Conservation (phyloP, 2,888 invertebrate genomes). For the Scaptomyza tumidula region DNA sequence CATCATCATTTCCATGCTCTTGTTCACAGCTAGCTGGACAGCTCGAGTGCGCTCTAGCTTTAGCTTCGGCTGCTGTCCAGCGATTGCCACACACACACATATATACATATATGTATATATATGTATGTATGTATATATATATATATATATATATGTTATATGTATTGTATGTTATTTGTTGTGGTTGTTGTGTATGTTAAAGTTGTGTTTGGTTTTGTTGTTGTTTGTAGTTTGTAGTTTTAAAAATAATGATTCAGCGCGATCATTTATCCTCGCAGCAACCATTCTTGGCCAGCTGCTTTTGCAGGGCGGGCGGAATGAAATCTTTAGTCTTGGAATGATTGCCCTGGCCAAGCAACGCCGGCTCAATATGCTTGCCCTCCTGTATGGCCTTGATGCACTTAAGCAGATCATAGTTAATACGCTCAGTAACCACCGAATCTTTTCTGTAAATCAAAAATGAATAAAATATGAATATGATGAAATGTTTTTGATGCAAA, state of each 20-base stretch:
- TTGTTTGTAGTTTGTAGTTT: neutral
- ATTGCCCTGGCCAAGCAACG: constrained; percentile 90
- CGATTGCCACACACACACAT: constrained; percentile 24
- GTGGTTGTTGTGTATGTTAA: constrained; percentile 21
- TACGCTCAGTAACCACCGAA: constrained; percentile 93
- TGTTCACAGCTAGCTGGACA: constrained; percentile 10
- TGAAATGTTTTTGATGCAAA: too few relatives aligned
- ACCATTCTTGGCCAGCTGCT: constrained; percentile 84
- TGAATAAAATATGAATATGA: constrained; percentile 49
- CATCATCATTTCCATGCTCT: neutral
- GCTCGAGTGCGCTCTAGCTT: constrained; percentile 11
- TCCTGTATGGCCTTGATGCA: constrained; percentile 90
- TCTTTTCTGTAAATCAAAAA: constrained; percentile 88
- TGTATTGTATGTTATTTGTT: constrained; percentile 13
- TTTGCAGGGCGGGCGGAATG: constrained; percentile 91
- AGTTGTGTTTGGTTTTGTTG: constrained; percentile 13
- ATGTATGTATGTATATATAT: constrained; percentile 3
- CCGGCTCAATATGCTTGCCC: constrained; percentile 89
- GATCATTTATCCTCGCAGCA: constrained; percentile 82
- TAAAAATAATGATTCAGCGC: constrained; percentile 35
- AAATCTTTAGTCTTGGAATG: constrained; percentile 93
- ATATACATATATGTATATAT: constrained; percentile 3
- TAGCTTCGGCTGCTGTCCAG: constrained; percentile 8
- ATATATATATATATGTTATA: neutral
- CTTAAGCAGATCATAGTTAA: constrained; percentile 95